These are phyloP conservation scores for Scaptodrosophila lebanonensis DNA, from an alignment of 1,140 invertebrate species.

Conservation along the genomic window DNA sequence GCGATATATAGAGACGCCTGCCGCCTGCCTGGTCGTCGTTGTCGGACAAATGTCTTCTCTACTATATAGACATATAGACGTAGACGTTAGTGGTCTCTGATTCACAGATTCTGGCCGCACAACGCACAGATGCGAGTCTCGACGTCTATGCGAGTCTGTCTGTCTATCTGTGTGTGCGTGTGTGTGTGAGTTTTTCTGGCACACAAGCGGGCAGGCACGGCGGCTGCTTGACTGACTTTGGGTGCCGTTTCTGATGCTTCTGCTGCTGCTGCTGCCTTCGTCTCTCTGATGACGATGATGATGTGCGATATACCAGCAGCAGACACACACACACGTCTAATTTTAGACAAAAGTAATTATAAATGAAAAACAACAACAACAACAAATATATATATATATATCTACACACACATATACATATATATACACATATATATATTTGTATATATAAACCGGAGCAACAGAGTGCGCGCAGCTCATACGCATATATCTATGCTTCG, in stretches of 20 bases:
- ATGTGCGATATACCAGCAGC: conserved; percentile 74
- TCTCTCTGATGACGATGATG: conserved; percentile 46
- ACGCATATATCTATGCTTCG: conserved; percentile 68
- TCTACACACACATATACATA: too few relatives aligned
- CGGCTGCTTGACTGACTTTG: conserved; percentile 19
- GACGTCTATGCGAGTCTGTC: neutral
- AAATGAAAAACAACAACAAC: conserved; percentile 65
- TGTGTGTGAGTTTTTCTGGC: conserved; percentile 59
- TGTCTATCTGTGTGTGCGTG: conserved; percentile 1
- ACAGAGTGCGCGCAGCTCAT: conserved; percentile 70
- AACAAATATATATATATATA: too few relatives aligned
- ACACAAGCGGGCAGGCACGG: conserved; percentile 34
- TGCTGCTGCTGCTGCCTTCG: neutral
- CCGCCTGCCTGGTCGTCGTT: conserved; percentile 44
- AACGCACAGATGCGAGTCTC: neutral
- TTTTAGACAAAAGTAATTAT: conserved; percentile 77
- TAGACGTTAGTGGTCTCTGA: conserved; percentile 49
- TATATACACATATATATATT: too few relatives aligned
- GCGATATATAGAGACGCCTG: conserved; percentile 34
- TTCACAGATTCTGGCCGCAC: conserved; percentile 44
- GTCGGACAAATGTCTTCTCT: too few relatives aligned
- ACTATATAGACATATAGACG: conserved; percentile 10
- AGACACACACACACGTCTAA: conserved; percentile 58
- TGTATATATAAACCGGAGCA: conserved; percentile 72
- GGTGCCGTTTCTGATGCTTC: conserved; percentile 24